Base-by-base conservation (phyloP, 2,888 invertebrate species). In the Sphaerophoria taeniata region DNA sequence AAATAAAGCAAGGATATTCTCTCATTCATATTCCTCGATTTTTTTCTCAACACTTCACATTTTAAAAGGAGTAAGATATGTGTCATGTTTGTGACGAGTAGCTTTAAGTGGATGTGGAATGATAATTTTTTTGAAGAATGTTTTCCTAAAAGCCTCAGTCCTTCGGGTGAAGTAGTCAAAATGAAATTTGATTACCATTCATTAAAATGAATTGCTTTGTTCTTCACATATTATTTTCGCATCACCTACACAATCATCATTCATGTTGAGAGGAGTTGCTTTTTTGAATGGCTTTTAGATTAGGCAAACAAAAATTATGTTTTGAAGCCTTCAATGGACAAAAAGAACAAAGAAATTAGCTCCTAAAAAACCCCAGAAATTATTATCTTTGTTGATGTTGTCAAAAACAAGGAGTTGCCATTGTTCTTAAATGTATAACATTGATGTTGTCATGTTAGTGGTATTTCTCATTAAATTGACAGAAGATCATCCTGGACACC, bases 121-220 rank as follows among this genome's bases (percentile, higher is more conserved):
- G 24, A 24, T 24, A 2, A 24, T 24, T 2, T 24, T 45, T 14
- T 33, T 47, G 33, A 47, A 47, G 33, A 14, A 63, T 63, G 47
- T 63, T 63, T 2, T 63, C 63, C 47, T 63, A 14, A 47, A 9
- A 24, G 45, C 47, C 63, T 31, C 45, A 24, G 24, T 24, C 63
- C 63, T 47, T 47, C 9, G 63, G 47, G 47, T 47, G 47, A 2
- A 63, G 31, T 45, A 63, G 33, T 67, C 14, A 11, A 43, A 43
- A 55, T 11, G 31, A 55, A 69, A 69, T 69, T 53, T 69, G 55
- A 65, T 47, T 49, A 65, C 34, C 16, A n/a, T 49, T 65, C 24
- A 65, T 65, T 65, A 49, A 49, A 33, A 34, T 55, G 14, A 55
- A 55, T 34, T 49, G 7, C 24, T n/a, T n/a, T n/a, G 24, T 24